These are phyloP conservation scores for Aleadryas rufinucha DNA, from an alignment of 2,113 vertebrate genomes.

Conservation along the genomic window DNA sequence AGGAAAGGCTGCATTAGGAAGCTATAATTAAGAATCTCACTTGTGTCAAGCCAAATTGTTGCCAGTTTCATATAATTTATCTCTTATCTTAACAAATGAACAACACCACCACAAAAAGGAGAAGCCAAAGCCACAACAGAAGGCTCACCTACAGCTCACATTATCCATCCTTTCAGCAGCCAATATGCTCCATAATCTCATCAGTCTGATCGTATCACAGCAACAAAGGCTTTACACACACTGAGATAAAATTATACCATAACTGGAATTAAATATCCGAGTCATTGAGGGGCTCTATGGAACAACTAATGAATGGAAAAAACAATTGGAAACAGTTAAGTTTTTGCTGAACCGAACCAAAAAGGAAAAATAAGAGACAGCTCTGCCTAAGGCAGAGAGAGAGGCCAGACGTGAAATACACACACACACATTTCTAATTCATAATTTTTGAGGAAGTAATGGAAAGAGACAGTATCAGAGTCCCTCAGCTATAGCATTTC, in stretches of 20 bases:
- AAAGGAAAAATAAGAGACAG: neutral
- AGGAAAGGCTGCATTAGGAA: neutral
- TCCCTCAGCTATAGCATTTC: neutral
- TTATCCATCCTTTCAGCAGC: neutral
- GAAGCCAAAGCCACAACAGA: conserved; percentile 7
- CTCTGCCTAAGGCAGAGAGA: neutral
- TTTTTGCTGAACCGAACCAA: neutral
- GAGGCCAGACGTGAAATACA: neutral
- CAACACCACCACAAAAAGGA: neutral
- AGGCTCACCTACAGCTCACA: neutral
- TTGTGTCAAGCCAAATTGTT: neutral
- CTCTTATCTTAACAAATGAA: neutral
- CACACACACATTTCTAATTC: neutral
- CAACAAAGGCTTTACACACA: neutral
- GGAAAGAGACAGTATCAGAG: neutral
- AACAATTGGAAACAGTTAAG: neutral
- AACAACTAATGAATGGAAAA: neutral
- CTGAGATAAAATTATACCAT: neutral
- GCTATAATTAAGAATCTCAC: neutral
- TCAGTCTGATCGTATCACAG: neutral
- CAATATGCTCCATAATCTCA: neutral
- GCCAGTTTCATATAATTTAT: neutral
- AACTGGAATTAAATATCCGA: neutral
- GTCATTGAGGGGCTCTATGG: neutral
- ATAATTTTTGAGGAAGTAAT: neutral